These are phyloP conservation scores for Thereva nobilitata DNA, from an alignment of 2,888 invertebrate species.

Conservation along the genomic window DNA sequence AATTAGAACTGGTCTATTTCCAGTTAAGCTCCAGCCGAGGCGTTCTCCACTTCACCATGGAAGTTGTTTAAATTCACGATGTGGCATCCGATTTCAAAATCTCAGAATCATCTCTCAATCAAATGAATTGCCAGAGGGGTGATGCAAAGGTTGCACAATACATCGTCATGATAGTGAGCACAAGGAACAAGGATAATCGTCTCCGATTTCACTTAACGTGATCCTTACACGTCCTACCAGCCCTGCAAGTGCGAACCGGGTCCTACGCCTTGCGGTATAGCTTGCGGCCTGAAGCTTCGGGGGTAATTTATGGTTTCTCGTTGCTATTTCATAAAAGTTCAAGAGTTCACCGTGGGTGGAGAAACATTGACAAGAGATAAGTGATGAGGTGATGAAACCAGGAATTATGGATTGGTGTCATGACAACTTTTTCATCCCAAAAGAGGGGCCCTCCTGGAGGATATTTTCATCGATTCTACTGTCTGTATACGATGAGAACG, in stretches of 20 bases:
- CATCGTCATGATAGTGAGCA: not conserved
- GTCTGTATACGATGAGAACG: not conserved
- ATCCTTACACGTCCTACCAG: slow-evolving; percentile 1
- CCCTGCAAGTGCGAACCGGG: not conserved
- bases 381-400: slow-evolving; percentile 30
- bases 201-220: slow-evolving; percentile 27
- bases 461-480: not conserved
- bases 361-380: slow-evolving; percentile 31
- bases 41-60: not conserved
- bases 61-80: slow-evolving; percentile 4
- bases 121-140: slow-evolving; percentile 17
- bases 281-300: slow-evolving; percentile 4
- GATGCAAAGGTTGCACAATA: slow-evolving; percentile 16
- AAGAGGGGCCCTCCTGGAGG: slow-evolving; percentile 7
- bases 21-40: slow-evolving; percentile 8
- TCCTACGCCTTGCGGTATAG: not conserved
- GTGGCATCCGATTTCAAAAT: slow-evolving; percentile 23
- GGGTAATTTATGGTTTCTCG: slow-evolving; percentile 25
- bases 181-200: slow-evolving; percentile 15
- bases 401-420: slow-evolving; percentile 29
- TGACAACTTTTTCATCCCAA: slow-evolving; percentile 26
- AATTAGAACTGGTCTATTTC: slow-evolving; percentile 26
- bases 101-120: slow-evolving; percentile 22
- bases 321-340: slow-evolving; percentile 26
- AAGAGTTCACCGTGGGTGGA: slow-evolving; percentile 1